Percentiles rank a stretch among this genome's conserved stretches.
Evolutionary conservation across 2,797 vertebrate species (phyloP).

Genomic region (Chelidonichthys spinosus): DNA sequence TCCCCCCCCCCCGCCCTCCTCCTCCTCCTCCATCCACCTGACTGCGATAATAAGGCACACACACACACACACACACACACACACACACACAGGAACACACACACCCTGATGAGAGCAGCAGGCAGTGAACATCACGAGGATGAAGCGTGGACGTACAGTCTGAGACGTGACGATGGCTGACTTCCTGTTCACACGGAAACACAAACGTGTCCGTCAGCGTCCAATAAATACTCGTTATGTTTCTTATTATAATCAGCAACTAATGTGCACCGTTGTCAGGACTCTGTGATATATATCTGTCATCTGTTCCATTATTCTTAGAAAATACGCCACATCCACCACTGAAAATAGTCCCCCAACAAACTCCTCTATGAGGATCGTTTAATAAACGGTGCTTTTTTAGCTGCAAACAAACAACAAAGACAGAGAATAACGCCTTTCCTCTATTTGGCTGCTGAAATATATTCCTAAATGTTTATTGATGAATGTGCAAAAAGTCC

Average conservation of each 20-base stretch:
- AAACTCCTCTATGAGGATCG: neutral
- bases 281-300: neutral
- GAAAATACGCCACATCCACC: neutral
- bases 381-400: neutral
- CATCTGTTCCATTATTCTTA: neutral
- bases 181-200: slow-evolving; percentile 1
- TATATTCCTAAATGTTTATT: neutral
- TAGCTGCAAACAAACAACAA: too few relatives aligned
- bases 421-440: neutral
- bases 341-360: slow-evolving; percentile 12
- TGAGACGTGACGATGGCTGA: slow-evolving; percentile 35
- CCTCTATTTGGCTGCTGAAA: neutral
- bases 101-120: slow-evolving; percentile 24
- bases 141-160: slow-evolving; percentile 38
- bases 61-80: neutral
- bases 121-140: slow-evolving; percentile 35
- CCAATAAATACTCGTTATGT: neutral
- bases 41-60: slow-evolving; percentile 60
- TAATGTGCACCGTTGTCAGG: neutral
- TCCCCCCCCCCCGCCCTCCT: neutral
- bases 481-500: neutral
- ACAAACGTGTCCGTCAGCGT: neutral
- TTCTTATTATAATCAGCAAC: neutral
- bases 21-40: slow-evolving; percentile 54
- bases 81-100: neutral